Evolutionary conservation across 2,888 invertebrate species (phyloP), one percentile per base, ranked within the genome.

Genomic region (Lasius fuliginosus): DNA sequence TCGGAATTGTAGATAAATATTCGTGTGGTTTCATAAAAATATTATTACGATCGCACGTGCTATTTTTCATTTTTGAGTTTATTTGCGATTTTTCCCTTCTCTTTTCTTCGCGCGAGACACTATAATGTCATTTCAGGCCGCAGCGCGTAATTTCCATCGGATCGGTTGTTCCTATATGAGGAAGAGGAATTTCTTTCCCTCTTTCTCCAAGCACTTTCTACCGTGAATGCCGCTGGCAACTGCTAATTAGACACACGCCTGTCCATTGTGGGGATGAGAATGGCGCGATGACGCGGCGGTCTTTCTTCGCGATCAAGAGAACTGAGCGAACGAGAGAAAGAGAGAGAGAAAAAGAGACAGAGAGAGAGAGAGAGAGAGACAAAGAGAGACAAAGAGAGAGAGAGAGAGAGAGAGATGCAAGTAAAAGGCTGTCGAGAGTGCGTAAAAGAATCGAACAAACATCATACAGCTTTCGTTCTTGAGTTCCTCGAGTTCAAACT

Each of bases 161-260:
- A 42, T 56, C 58, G 71, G 60, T 71, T 83, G 85, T 84, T 86
- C 84, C 49, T 18, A n/a, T 40, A 58, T 40, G 33, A 46, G 65
- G 74, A n/a, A 53, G 53, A 33, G 30, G 36, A 23, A n/a, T 5
- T 67, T 18, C n/a, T 33, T 67, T 46, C 46, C 60, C 36, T 69
- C 42, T 84, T 58, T 23, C 62, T 36, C 36, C 33, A 33, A 62
- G 33, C 18, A 30, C 65, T 67, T 82, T 83, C 68, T 60, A 82
- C 64, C 82, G 68, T 60, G 60, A 82, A 33, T 69, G 86, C 84
- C 86, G 77, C 73, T 73, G 86, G 88, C 83, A 83, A 85, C 82
- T 86, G 82, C 85, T 89, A 89, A 89, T 89, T 89, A 89, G 89
- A 87, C 88, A 84, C 87, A 89, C 83, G 88, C 86, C 77, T 84